phyloP scores from a whole-genome alignment of 2,888 invertebrate species.

The Aphidoletes aphidimyza region DNA sequence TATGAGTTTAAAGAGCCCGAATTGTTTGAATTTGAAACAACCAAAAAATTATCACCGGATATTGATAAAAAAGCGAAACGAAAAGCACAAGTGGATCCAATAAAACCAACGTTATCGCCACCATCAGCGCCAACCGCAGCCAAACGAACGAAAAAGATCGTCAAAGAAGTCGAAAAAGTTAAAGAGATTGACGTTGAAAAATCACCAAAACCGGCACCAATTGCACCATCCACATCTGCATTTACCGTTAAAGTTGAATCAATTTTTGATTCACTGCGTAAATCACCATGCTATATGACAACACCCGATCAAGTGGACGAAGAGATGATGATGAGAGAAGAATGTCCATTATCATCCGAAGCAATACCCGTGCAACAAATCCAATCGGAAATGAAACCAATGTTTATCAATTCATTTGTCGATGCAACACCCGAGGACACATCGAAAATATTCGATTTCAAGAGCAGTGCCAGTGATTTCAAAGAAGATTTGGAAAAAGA shows the following conservation, averaged over 20 bases:
- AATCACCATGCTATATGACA: slow-evolving; percentile 64
- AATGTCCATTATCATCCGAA: slow-evolving; percentile 44
- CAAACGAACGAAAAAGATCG: slow-evolving; percentile 55
- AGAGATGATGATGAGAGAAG: slow-evolving; percentile 3
- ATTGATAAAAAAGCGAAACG: slow-evolving; percentile 58
- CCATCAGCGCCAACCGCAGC: slow-evolving; percentile 39
- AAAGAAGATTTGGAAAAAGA: slow-evolving; percentile 55
- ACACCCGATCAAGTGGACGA: background rate
- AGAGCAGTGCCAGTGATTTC: background rate
- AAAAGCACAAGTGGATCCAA: slow-evolving; percentile 52
- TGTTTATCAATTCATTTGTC: slow-evolving; percentile 42
- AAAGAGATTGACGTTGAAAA: slow-evolving; percentile 1
- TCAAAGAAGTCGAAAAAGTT: slow-evolving; percentile 52
- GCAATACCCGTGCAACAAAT: slow-evolving; percentile 24
- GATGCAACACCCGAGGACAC: slow-evolving; percentile 5
- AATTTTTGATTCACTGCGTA: slow-evolving; percentile 67
- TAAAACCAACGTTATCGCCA: slow-evolving; percentile 49
- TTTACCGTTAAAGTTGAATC: slow-evolving; percentile 61
- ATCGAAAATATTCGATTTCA: slow-evolving; percentile 52
- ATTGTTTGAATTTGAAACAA: slow-evolving; percentile 83
- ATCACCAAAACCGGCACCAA: slow-evolving; percentile 53
- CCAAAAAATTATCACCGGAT: slow-evolving; percentile 57
- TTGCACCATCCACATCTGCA: background rate
- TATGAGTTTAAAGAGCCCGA: slow-evolving; percentile 92
- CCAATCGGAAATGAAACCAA: slow-evolving; percentile 9